phyloP scores from a whole-genome alignment of 2,888 invertebrate species.

The Stegana nigrithorax region DNA sequence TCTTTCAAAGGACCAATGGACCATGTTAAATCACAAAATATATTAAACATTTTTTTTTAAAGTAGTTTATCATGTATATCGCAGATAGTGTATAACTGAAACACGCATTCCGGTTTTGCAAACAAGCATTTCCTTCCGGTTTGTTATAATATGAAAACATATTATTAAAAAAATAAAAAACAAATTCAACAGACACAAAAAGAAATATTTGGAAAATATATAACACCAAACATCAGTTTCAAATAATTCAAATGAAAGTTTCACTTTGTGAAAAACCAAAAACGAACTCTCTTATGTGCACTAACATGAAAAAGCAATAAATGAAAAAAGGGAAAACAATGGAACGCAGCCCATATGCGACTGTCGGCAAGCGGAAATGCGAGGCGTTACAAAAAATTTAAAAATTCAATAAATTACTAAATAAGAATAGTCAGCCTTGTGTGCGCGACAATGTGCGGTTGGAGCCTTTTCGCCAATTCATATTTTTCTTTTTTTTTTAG shows the following conservation, averaged over 20 bases:
- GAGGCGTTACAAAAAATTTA: slow-evolving; percentile 37
- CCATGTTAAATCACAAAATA: background rate
- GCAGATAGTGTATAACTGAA: too few species aligned
- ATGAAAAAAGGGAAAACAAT: slow-evolving; percentile 22
- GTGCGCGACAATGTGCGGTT: background rate
- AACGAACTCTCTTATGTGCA: background rate
- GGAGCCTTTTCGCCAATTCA: too few species aligned
- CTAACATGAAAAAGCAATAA: background rate
- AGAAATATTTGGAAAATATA: background rate
- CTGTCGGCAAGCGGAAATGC: background rate
- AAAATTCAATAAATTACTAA: slow-evolving; percentile 52
- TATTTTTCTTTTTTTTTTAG: too few species aligned
- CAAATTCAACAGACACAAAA: background rate
- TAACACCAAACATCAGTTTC: background rate
- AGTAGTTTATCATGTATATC: background rate
- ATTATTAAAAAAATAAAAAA: slow-evolving; percentile 1
- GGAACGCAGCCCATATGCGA: background rate
- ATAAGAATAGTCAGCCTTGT: slow-evolving; percentile 30
- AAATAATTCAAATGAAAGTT: slow-evolving; percentile 45
- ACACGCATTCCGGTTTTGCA: slow-evolving; percentile 5
- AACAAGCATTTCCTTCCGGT: slow-evolving; percentile 15
- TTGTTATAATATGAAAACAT: background rate
- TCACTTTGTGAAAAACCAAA: slow-evolving; percentile 19
- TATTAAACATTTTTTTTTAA: background rate
- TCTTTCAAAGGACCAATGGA: too few species aligned